A percentile compares a stretch with the other conserved stretches of the same genome.
Evolutionary conservation across 2,113 vertebrate species (phyloP).

Genomic region (Charadrius vociferus): DNA sequence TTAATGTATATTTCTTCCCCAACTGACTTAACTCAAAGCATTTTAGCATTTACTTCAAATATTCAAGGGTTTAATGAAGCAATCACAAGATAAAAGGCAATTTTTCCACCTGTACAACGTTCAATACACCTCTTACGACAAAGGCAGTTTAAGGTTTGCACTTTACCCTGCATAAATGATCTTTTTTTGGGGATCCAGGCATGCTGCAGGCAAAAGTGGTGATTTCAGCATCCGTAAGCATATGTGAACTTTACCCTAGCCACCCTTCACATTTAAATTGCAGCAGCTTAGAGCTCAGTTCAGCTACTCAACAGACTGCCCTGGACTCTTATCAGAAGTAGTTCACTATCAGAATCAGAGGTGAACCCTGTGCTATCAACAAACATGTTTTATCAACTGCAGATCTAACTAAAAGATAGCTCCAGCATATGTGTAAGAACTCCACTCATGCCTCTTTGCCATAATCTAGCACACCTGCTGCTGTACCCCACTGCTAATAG

Average conservation of each 20-base stretch:
- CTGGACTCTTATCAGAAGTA: not conserved
- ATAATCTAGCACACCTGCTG: not conserved
- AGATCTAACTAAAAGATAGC: not conserved
- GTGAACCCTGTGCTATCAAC: not conserved
- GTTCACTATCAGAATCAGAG: not conserved
- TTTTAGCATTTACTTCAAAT: not conserved
- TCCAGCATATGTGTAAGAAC: fast-evolving
- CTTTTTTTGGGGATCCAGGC: not conserved
- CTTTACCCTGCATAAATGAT: not conserved
- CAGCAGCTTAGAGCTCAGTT: not conserved
- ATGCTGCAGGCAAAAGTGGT: not conserved
- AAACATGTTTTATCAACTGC: not conserved
- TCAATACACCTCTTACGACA: not conserved
- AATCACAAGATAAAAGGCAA: not conserved
- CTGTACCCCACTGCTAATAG: not conserved
- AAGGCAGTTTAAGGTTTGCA: not conserved
- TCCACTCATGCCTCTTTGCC: not conserved
- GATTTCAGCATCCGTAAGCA: not conserved
- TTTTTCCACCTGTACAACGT: not conserved
- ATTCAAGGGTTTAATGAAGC: not conserved
- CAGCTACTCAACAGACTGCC: not conserved
- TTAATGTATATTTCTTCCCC: not conserved
- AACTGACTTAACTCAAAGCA: not conserved
- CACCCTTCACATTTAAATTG: not conserved
- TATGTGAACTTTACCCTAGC: not conserved